phyloP scores from a whole-genome alignment of 2,113 vertebrate genomes.

The Mungos mungo region DNA sequence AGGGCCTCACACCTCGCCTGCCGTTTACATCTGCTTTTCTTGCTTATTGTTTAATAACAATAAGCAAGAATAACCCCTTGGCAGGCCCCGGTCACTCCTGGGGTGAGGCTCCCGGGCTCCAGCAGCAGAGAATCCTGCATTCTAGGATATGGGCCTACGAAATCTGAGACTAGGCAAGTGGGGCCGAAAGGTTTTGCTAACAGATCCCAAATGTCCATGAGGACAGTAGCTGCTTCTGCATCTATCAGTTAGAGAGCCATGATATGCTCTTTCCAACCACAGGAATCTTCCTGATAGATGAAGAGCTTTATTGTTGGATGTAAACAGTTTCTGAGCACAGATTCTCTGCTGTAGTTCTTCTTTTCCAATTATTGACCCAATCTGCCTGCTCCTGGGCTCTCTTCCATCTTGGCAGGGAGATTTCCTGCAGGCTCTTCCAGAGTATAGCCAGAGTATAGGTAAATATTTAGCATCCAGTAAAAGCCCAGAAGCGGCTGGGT shows the following conservation, averaged over 20 bases:
- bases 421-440: not conserved
- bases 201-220: not conserved
- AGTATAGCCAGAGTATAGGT: not conserved
- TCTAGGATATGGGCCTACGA: not conserved
- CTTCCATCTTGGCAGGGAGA: not conserved
- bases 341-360: not conserved
- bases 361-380: not conserved
- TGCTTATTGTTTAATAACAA: too few species aligned
- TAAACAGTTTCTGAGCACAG: not conserved
- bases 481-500: not conserved
- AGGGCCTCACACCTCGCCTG: not conserved
- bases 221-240: not conserved
- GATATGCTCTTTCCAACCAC: not conserved
- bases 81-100: not conserved
- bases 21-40: not conserved
- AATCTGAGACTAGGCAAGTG: not conserved
- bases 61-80: too few species aligned
- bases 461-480: not conserved
- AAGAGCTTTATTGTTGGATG: not conserved
- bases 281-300: not conserved
- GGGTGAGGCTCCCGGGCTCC: accelerated
- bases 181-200: not conserved
- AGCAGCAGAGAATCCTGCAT: not conserved
- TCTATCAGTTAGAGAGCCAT: not conserved
- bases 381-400: not conserved